Evolutionary conservation across 1,140 invertebrate species (phyloP).

Genomic region (Doryteuthis pealeii): DNA sequence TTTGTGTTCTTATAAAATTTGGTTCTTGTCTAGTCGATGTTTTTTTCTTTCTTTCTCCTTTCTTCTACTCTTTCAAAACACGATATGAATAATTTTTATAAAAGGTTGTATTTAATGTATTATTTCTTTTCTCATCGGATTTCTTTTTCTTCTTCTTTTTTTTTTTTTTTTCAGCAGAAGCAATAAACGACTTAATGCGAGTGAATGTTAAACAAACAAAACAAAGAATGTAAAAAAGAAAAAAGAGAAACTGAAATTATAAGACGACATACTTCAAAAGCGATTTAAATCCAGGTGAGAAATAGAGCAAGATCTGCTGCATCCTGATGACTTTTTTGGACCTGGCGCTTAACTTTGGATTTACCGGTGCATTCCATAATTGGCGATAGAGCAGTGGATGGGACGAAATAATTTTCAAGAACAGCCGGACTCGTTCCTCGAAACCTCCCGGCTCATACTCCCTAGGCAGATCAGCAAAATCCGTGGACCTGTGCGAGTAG

Average conservation of each 20-base stretch:
- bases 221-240: too few species aligned
- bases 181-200: too few species aligned
- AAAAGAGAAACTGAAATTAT: neutral
- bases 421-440: conserved; percentile 47
- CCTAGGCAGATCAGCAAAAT: conserved; percentile 24
- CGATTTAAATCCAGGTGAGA: conserved; percentile 48
- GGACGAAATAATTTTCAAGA: conserved; percentile 46
- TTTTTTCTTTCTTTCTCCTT: too few species aligned
- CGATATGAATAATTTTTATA: too few species aligned
- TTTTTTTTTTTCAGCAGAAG: too few species aligned
- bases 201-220: too few species aligned
- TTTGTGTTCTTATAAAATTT: too few species aligned
- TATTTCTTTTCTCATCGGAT: too few species aligned
- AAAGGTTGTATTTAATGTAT: too few species aligned
- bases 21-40: too few species aligned
- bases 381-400: conserved; percentile 43
- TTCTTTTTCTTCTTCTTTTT: too few species aligned
- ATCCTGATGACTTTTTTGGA: conserved; percentile 51
- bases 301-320: conserved; percentile 34
- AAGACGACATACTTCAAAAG: conserved; percentile 49
- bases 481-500: conserved; percentile 12
- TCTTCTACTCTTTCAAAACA: too few species aligned
- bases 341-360: conserved; percentile 43
- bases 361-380: conserved; percentile 39
- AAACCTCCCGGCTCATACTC: conserved; percentile 35